Conservation (phyloP, 2,113 vertebrate species). For the Arenaria interpres region DNA sequence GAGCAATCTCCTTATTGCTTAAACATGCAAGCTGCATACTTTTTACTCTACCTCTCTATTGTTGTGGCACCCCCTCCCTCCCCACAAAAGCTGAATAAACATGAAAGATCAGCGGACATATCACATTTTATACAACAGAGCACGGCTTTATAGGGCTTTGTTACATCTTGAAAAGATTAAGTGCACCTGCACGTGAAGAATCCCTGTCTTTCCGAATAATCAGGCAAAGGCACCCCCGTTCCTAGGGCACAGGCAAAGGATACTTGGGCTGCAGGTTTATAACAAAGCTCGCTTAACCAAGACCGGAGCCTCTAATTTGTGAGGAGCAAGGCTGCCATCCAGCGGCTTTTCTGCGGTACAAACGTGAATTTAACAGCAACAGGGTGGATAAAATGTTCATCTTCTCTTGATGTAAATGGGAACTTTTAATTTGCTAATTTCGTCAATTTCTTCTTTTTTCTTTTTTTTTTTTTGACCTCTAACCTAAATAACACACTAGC, state of each 20-base stretch:
- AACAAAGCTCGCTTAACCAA: not conserved
- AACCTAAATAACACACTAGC: fast-evolving
- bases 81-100: constrained; percentile 37
- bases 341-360: not conserved
- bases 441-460: too few relatives aligned
- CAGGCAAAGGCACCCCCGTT: constrained; percentile 12
- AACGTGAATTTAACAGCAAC: not conserved
- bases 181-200: constrained; percentile 70
- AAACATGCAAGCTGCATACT: constrained; percentile 47
- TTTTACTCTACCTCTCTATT: constrained; percentile 17
- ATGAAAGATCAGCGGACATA: constrained; percentile 44
- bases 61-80: not conserved
- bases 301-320: not conserved
- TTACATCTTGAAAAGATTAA: constrained; percentile 78
- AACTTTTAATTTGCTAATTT: not conserved
- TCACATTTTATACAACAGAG: constrained; percentile 43
- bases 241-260: not conserved
- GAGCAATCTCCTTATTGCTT: constrained; percentile 70
- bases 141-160: constrained; percentile 59
- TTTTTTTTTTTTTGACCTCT: not conserved
- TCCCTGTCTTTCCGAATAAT: not conserved
- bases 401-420: not conserved
- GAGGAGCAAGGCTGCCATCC: constrained; percentile 74
- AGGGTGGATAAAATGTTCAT: not conserved
- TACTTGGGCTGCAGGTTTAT: fast-evolving